Evolutionary conservation across 2,797 vertebrate genomes (phyloP), one percentile per base, ranked within the genome.

Genomic region (Discoglossus pictus): DNA sequence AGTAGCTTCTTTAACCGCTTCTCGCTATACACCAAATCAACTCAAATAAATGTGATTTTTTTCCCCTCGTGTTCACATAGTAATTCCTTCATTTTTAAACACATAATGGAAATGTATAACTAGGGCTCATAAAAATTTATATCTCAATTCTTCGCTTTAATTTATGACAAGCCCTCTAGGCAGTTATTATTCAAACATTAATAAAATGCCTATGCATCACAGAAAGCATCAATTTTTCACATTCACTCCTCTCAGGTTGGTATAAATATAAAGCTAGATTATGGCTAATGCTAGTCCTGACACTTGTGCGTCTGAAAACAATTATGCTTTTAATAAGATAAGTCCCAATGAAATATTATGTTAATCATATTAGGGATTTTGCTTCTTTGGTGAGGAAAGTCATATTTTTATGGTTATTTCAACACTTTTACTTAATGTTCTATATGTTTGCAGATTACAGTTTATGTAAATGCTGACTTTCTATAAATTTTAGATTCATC

Each of bases 161-260:
- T 96, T 93, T 93, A 93, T 93, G 91, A 91, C 90, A 82, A 85
- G 85, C 92, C 93, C 92, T 92, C 85, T 79, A 93, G 97, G 91
- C 93, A 86, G 92, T 92, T 93, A 97, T 97, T 97, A 98, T 93
- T 96, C 91, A 97, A 95, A 93, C 94, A 94, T 96, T 95, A 94
- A 96, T 96, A 95, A 94, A 95, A 93, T 90, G 91, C 88, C 87
- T 87, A 91, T 93, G 92, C 90, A 94, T 95, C 93, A 94, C 83
- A 68, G 84, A 92, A 91, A 91, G 88, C 89, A 87, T 89, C 90
- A 82, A 82, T 88, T 91, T 71, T 91, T 89, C 87, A 89, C 88
- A 86, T 90, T 86, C 83, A 63, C 84, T 83, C 90, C 78, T 64
- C 75, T 90, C 83, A 75, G 83, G 89, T 89, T 90, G 92, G 92